Percentiles rank a stretch among this genome's conserved stretches.
Conservation (phyloP, 2,888 invertebrate genomes). For the Trissolcus japonicus region DNA sequence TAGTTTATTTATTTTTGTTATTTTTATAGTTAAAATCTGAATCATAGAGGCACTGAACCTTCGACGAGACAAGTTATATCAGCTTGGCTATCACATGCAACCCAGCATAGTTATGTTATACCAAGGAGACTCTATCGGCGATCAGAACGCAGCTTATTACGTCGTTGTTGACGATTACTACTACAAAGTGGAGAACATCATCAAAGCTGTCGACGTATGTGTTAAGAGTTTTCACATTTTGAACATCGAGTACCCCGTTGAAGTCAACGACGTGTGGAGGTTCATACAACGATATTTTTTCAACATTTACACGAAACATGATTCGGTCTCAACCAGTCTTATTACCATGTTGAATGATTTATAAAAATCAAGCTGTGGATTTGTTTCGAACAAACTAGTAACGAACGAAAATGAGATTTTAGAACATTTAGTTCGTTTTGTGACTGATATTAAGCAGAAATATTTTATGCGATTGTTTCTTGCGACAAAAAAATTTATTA, state of each 20-base stretch:
- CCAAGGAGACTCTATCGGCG: background rate
- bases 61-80: background rate
- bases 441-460: too few species aligned
- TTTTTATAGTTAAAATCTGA: background rate
- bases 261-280: slow-evolving; percentile 1
- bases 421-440: too few species aligned
- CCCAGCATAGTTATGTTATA: background rate
- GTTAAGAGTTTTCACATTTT: background rate
- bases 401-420: too few species aligned
- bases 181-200: background rate
- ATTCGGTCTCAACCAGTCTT: slow-evolving; percentile 5
- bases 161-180: background rate
- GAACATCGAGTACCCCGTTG: background rate
- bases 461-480: too few species aligned
- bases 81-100: background rate
- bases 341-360: background rate
- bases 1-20: too few species aligned
- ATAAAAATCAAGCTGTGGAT: too few species aligned
- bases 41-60: background rate
- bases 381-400: too few species aligned
- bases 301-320: slow-evolving; percentile 11
- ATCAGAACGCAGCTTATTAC: background rate
- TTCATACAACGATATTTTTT: slow-evolving; percentile 12
- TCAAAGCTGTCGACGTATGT: background rate
- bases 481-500: too few species aligned